A percentile compares a stretch with the other conserved stretches of the same genome.
Evolutionary conservation across 2,113 vertebrate genomes (phyloP).

Genomic region (Apaloderma vittatum): DNA sequence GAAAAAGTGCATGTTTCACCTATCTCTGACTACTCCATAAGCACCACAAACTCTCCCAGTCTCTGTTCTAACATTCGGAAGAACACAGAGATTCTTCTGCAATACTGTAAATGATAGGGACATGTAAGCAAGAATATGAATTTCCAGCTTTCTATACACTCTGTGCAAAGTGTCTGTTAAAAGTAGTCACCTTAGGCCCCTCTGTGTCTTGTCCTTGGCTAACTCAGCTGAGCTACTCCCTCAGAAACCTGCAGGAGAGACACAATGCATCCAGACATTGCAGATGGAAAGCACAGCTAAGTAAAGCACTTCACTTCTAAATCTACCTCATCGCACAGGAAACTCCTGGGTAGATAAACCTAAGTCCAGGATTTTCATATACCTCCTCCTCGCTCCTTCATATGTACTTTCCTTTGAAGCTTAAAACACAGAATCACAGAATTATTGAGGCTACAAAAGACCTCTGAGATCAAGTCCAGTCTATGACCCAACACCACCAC

Average conservation of each 20-base stretch:
- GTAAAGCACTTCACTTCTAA: background rate
- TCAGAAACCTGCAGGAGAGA: background rate
- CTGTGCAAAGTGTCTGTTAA: background rate
- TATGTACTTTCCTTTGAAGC: background rate
- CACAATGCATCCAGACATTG: background rate
- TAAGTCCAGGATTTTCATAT: background rate
- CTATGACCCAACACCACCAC: no score
- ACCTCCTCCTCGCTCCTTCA: background rate
- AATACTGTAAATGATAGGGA: background rate
- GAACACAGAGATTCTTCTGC: background rate
- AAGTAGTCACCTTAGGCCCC: background rate
- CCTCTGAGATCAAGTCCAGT: no score
- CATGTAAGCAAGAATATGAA: background rate
- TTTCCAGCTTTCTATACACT: background rate
- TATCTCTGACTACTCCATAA: background rate
- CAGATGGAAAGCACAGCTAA: background rate
- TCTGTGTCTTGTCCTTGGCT: background rate
- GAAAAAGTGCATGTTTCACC: background rate
- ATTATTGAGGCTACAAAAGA: no score
- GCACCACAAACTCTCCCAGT: background rate
- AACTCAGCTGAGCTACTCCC: background rate
- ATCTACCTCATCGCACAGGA: background rate
- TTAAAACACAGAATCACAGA: background rate
- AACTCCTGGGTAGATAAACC: background rate
- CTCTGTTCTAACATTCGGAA: background rate